Base-by-base conservation (phyloP, 2,797 vertebrate genomes). In the Galago senegalensis region DNA sequence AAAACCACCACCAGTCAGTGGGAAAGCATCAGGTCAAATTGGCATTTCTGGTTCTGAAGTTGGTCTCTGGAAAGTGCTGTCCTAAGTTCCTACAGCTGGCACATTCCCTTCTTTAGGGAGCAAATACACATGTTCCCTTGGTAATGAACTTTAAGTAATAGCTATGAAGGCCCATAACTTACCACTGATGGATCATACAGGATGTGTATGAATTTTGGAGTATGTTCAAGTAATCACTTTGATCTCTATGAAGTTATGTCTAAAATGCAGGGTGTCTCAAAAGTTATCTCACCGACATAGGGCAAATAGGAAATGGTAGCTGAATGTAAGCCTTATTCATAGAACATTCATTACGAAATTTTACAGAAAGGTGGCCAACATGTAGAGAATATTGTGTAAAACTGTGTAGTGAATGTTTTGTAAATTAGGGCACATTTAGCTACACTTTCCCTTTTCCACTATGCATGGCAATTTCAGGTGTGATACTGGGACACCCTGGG, bases 181-280 rank as follows among this genome's bases (percentile, higher is more conserved):
- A 69, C 91, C 96, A 94, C 31, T 76, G 27, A 84, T 23, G 73
- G 56, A 73, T 58, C 34, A 8, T 43, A 72, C 40, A 61, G 53
- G 37, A 82, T 56, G 79, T 17, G 61, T 56, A 81, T 17, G 61
- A 83, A 87, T 76, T 95, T 93, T 96, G 72, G 79, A 89, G 21
- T 69, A n/a, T 37, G 3, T 61, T 75, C 37, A 95, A 96, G 75
- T 53, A 76, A 80, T 77, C 17, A 88, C 53, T 90, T 88, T 23
- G 58, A 97, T 91, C 27, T 23, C 46, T 89, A 23, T 89, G 34
- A 92, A 82, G 67, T 96, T 79, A 27, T 58, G 37, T 46, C 25
- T 81, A 81, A 95, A 94, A 53, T 56, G 63, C 3, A 53, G 49
- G 49, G 3, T 53, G 49, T 53, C 49, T 14, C 49, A 53, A 53